Evolutionary conservation across 2,797 vertebrate species (phyloP).

Genomic region (Podargus strigoides): DNA sequence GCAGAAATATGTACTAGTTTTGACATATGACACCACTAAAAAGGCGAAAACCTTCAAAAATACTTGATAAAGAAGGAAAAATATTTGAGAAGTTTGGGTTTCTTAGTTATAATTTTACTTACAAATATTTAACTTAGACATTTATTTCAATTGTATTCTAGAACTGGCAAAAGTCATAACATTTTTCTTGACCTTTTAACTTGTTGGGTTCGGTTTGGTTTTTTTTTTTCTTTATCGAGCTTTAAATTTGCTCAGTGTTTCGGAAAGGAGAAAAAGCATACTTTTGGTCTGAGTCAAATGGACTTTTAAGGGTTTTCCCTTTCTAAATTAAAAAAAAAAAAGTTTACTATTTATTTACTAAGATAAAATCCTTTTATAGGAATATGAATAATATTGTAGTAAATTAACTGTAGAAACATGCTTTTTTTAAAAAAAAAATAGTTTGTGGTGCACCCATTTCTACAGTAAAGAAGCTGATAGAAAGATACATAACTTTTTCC

Average conservation of each 20-base stretch:
- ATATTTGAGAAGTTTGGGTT: fast-evolving
- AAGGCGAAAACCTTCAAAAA: fast-evolving
- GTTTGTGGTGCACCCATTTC: neutral
- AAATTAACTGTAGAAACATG: neutral
- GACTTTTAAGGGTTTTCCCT: fast-evolving
- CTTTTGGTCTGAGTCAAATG: neutral
- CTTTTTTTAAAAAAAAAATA: neutral
- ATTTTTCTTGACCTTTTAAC: neutral
- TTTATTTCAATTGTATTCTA: neutral
- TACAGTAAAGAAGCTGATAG: neutral
- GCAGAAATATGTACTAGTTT: neutral
- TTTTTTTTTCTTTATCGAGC: neutral
- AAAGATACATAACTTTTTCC: neutral
- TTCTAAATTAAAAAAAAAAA: neutral
- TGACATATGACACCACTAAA: neutral
- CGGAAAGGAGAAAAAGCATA: neutral
- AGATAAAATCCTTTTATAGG: neutral
- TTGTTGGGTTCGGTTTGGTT: too few species aligned
- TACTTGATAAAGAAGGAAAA: neutral
- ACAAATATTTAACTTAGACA: neutral
- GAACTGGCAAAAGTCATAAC: neutral
- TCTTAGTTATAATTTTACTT: neutral
- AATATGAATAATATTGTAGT: neutral
- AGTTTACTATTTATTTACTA: neutral
- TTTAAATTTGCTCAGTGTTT: neutral